phyloP scores from a whole-genome alignment of 2,797 vertebrate genomes.

The Myotis daubentonii region DNA sequence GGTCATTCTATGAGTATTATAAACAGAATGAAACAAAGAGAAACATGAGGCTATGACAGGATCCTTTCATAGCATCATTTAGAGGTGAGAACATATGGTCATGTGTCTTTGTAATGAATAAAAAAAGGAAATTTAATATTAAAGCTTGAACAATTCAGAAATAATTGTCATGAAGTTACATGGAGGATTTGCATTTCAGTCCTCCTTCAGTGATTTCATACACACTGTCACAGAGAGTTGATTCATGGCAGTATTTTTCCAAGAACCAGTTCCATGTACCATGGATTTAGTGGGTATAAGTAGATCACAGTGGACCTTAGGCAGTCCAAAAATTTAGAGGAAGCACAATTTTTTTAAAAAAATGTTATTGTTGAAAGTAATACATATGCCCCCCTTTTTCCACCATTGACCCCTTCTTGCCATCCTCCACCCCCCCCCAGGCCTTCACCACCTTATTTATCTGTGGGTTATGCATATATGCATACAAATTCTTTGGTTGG shows the following conservation, averaged over 20 bases:
- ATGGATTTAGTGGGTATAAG: not conserved
- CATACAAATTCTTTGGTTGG: too few species aligned
- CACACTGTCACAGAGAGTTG: not conserved
- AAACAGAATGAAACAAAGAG: not conserved
- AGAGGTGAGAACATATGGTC: not conserved
- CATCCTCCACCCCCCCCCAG: too few species aligned
- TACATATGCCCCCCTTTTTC: too few species aligned
- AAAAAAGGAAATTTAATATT: not conserved
- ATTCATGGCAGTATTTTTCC: not conserved
- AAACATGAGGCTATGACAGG: not conserved
- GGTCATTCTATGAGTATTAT: not conserved
- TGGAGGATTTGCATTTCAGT: not conserved
- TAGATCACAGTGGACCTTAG: not conserved
- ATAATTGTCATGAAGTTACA: not conserved
- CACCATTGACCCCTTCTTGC: too few species aligned
- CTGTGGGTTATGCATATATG: too few species aligned
- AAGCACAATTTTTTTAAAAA: not conserved
- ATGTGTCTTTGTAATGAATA: not conserved
- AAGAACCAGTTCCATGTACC: not conserved
- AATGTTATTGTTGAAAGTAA: too few species aligned
- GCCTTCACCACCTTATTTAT: too few species aligned
- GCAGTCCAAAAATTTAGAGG: not conserved
- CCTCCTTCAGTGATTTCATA: not conserved
- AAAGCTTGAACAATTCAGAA: not conserved
- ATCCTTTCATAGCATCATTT: not conserved